Conservation (phyloP, 2,113 vertebrate genomes). For the Rhynchopsitta pachyrhyncha region DNA sequence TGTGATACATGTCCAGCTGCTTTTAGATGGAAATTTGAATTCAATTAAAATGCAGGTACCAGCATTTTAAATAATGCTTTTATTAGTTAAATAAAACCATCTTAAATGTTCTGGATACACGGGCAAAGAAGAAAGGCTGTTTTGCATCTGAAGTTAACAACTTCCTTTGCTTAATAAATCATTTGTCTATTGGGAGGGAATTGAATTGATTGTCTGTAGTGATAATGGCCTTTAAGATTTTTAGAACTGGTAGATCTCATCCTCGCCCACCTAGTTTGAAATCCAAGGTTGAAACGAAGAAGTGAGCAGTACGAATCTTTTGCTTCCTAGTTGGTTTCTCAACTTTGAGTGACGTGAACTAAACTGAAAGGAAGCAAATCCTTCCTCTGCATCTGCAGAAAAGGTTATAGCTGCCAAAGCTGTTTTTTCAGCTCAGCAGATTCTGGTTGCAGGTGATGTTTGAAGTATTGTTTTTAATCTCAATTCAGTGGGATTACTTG, state of each 20-base stretch:
- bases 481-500: background rate
- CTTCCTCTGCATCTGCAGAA: conserved; percentile 32
- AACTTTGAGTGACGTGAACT: conserved; percentile 45
- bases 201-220: conserved; percentile 9
- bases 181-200: conserved; percentile 8
- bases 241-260: conserved; percentile 20
- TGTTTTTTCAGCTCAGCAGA: background rate
- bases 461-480: background rate
- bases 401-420: conserved; percentile 5
- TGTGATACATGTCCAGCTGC: background rate
- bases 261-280: conserved; percentile 17
- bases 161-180: too few species aligned
- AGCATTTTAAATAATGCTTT: background rate
- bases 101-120: background rate
- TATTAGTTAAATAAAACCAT: background rate
- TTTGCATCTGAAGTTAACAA: background rate
- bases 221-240: conserved; percentile 5
- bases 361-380: conserved; percentile 21
- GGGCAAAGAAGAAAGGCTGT: background rate
- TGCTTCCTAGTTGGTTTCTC: conserved; percentile 37
- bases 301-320: background rate
- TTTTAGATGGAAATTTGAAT: background rate
- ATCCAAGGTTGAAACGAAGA: background rate
- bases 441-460: background rate
- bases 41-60: background rate